Evolutionary conservation across 1,140 invertebrate species (phyloP).

Genomic region (Aethina tumida): DNA sequence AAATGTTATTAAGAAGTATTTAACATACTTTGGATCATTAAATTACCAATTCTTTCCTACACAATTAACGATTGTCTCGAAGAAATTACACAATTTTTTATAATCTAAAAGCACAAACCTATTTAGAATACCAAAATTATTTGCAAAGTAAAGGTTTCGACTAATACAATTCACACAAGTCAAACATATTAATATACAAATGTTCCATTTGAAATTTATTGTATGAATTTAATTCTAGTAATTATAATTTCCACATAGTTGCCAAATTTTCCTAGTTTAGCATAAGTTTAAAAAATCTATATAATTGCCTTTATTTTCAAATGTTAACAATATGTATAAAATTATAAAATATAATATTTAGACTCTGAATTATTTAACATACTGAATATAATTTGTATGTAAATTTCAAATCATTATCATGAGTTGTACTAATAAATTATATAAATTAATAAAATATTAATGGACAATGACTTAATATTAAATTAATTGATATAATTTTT

Average conservation of each 20-base stretch:
- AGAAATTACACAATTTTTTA: neutral
- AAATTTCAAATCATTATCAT: slow-evolving; percentile 3
- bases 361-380: slow-evolving; percentile 19
- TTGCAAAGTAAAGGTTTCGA: too few species aligned
- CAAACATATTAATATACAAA: too few species aligned
- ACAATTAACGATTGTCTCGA: slow-evolving; percentile 1
- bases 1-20: slow-evolving; percentile 10
- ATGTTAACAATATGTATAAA: slow-evolving; percentile 9
- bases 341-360: slow-evolving; percentile 12
- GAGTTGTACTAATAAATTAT: too few species aligned
- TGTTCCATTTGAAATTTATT: too few species aligned
- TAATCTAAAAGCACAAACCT: neutral
- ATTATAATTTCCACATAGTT: too few species aligned
- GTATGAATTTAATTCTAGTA: too few species aligned
- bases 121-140: slow-evolving; percentile 2
- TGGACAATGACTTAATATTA: too few species aligned
- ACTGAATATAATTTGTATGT: slow-evolving; percentile 4
- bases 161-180: too few species aligned
- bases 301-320: slow-evolving; percentile 2
- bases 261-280: too few species aligned
- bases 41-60: neutral
- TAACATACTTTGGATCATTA: slow-evolving; percentile 16
- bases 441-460: too few species aligned
- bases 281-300: too few species aligned
- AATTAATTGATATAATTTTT: too few species aligned